Conservation (phyloP, 2,888 invertebrate genomes). For the Meta bourneti region DNA sequence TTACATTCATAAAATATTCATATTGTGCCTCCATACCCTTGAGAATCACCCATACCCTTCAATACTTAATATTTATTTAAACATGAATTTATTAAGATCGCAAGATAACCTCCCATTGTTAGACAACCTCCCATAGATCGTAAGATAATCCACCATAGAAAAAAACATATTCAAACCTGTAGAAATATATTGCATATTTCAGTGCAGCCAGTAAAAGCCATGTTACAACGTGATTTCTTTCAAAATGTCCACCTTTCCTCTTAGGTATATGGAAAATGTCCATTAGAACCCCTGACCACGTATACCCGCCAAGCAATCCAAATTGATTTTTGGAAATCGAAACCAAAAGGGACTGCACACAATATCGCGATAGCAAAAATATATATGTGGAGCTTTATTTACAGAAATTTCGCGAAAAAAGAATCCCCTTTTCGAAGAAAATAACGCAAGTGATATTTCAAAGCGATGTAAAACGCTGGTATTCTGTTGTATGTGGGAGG, state of each 20-base stretch:
- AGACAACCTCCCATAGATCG: no score
- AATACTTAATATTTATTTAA: no score
- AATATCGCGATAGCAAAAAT: slow-evolving; percentile 9
- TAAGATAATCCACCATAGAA: neutral
- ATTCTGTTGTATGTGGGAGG: slow-evolving; percentile 5
- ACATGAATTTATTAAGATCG: no score
- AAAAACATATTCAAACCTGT: neutral
- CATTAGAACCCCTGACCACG: slow-evolving; percentile 55
- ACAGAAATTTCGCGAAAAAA: slow-evolving; percentile 37
- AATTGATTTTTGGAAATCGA: slow-evolving; percentile 18
- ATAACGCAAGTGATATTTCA: slow-evolving; percentile 58
- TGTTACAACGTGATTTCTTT: slow-evolving; percentile 4
- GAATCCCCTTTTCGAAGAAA: slow-evolving; percentile 32
- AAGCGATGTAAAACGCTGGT: slow-evolving; percentile 37
- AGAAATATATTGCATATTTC: slow-evolving; percentile 1
- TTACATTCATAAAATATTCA: no score
- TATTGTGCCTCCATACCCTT: no score
- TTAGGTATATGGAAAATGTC: slow-evolving; percentile 14
- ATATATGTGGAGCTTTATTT: slow-evolving; percentile 47
- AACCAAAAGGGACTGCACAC: slow-evolving; percentile 26
- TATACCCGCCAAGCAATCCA: slow-evolving; percentile 8
- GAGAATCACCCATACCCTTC: no score
- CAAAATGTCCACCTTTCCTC: neutral
- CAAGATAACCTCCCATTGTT: no score
- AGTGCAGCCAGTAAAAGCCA: neutral